These are phyloP conservation scores for Vidua chalybeata DNA, from an alignment of 2,113 vertebrate genomes.

Conservation along the genomic window DNA sequence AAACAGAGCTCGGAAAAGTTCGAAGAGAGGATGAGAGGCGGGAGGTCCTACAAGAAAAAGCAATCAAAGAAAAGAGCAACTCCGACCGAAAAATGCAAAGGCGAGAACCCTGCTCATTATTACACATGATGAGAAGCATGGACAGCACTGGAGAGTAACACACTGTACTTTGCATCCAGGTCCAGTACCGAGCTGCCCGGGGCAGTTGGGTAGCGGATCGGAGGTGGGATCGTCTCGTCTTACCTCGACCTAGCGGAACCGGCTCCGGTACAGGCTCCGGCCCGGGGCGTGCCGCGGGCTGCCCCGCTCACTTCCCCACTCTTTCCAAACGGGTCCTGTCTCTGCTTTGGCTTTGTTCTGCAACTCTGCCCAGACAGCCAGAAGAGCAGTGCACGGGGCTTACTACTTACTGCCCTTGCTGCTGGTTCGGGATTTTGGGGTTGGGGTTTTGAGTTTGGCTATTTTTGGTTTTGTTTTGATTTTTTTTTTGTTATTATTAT, in stretches of 20 bases:
- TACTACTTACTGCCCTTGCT: conserved; percentile 20
- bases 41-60: conserved; percentile 61
- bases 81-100: conserved; percentile 66
- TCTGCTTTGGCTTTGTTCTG: conserved; percentile 51
- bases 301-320: conserved; percentile 14
- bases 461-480: neutral
- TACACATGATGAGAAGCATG: conserved; percentile 77
- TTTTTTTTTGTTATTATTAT: neutral
- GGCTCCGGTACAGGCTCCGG: neutral
- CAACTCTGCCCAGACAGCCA: conserved; percentile 44
- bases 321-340: conserved; percentile 54
- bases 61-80: conserved; percentile 58
- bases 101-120: conserved; percentile 70
- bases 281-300: neutral
- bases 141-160: conserved; percentile 89
- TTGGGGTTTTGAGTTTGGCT: neutral
- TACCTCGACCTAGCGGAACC: conserved; percentile 12
- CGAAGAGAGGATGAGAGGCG: conserved; percentile 41
- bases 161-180: conserved; percentile 85
- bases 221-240: conserved; percentile 18
- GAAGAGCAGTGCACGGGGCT: conserved; percentile 44
- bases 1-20: conserved; percentile 68
- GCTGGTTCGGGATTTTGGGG: neutral
- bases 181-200: conserved; percentile 72
- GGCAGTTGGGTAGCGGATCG: conserved; percentile 66